Percentiles rank a stretch among this genome's conserved stretches.
phyloP scores from a whole-genome alignment of 2,797 vertebrate genomes.

The Somateria mollissima region DNA sequence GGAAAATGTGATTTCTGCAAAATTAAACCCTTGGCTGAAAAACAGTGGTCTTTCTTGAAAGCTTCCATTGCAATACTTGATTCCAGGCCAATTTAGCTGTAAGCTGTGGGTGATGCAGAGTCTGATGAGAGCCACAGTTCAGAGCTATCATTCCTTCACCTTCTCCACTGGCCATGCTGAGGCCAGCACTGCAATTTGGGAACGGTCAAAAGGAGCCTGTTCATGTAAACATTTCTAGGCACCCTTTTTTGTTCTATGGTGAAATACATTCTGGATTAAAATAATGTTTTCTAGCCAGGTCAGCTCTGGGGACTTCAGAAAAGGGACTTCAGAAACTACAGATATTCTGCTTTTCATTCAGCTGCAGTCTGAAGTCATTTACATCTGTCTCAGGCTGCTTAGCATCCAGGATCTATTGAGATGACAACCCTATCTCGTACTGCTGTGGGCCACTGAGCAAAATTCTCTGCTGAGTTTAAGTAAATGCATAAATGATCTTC shows the following conservation, averaged over 20 bases:
- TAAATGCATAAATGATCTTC: slow-evolving; percentile 51
- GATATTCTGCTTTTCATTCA: neutral
- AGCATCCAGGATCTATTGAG: slow-evolving; percentile 33
- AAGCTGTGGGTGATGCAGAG: neutral
- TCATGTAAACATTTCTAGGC: neutral
- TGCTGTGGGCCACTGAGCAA: slow-evolving; percentile 48
- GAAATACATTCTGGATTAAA: neutral
- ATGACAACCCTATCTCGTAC: neutral
- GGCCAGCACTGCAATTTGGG: neutral
- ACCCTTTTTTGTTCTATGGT: neutral
- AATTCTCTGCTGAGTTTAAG: slow-evolving; percentile 28
- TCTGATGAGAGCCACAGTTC: neutral
- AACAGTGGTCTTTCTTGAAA: neutral
- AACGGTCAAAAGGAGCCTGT: neutral
- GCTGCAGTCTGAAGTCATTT: slow-evolving; percentile 16
- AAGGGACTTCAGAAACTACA: neutral
- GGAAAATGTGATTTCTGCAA: neutral
- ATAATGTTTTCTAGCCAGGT: neutral
- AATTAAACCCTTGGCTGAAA: neutral
- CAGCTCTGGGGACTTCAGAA: neutral
- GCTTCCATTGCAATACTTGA: neutral
- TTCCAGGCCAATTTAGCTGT: neutral
- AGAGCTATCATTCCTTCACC: neutral
- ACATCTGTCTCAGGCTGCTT: slow-evolving; percentile 30
- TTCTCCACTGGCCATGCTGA: neutral